Percentiles rank a stretch among this genome's conserved stretches.
Evolutionary conservation across 2,113 vertebrate species (phyloP).

Genomic region (Albula glossodonta): DNA sequence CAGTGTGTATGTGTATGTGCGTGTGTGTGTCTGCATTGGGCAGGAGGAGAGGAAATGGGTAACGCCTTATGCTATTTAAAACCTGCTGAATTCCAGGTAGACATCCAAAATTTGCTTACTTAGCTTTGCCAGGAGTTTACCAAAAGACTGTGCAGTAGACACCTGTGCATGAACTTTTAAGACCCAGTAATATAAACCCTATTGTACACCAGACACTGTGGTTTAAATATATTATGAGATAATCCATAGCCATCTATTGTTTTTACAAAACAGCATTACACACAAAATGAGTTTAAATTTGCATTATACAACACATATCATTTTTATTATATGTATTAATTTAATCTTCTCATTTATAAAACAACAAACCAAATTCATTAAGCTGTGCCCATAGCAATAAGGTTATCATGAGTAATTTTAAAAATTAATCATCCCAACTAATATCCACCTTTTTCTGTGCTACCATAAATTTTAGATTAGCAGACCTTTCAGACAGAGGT

Average conservation of each 20-base stretch:
- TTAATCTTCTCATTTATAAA: neutral
- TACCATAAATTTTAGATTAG: neutral
- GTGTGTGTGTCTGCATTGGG: conserved; percentile 59
- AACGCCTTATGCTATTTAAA: conserved; percentile 66
- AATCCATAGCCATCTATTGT: neutral
- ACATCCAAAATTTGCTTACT: conserved; percentile 52
- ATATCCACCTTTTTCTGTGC: neutral
- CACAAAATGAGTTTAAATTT: conserved; percentile 26
- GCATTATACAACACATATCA: neutral
- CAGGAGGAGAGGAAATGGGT: conserved; percentile 54
- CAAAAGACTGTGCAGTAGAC: conserved; percentile 57
- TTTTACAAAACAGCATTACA: conserved; percentile 35
- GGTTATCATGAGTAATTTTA: neutral
- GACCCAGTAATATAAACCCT: conserved; percentile 57
- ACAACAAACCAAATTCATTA: neutral
- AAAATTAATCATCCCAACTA: neutral
- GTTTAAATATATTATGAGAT: neutral
- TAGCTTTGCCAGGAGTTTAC: conserved; percentile 61
- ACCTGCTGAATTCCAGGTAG: conserved; percentile 65
- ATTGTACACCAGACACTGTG: conserved; percentile 49
- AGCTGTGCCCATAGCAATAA: neutral
- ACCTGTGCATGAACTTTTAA: conserved; percentile 46
- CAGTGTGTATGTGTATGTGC: conserved; percentile 59
- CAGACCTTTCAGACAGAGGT: neutral
- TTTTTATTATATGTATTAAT: neutral